phyloP scores from a whole-genome alignment of 1,140 invertebrate genomes.

The Cydia strobilella region DNA sequence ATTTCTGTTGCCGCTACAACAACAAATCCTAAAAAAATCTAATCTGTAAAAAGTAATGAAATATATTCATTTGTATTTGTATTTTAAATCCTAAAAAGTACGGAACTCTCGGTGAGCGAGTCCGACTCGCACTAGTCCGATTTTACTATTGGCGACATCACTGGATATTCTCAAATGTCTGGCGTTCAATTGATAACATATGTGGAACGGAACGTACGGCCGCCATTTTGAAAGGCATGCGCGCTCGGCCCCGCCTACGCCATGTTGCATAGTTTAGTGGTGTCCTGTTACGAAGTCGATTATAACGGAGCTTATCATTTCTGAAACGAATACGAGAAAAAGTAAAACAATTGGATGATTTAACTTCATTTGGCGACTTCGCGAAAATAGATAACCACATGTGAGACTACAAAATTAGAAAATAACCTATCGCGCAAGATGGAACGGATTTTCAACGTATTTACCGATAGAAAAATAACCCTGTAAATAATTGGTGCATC shows the following conservation, averaged over 20 bases:
- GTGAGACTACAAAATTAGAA: not conserved
- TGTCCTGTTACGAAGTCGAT: constrained; percentile 1
- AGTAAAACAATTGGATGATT: too few relatives aligned
- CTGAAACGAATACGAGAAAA: not conserved
- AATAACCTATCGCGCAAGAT: not conserved
- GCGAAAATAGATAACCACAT: not conserved
- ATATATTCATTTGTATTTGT: too few relatives aligned
- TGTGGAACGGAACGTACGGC: constrained; percentile 10
- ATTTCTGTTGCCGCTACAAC: too few relatives aligned
- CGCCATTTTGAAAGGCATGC: constrained; percentile 27
- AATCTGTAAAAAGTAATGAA: too few relatives aligned
- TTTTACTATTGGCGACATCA: too few relatives aligned
- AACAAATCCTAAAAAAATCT: too few relatives aligned
- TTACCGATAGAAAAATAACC: not conserved
- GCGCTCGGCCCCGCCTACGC: not conserved
- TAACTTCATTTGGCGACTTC: not conserved
- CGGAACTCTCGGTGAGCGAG: too few relatives aligned
- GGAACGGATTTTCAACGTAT: not conserved
- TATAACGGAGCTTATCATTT: not conserved
- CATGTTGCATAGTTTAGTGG: constrained; percentile 4
- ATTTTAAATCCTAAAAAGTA: too few relatives aligned
- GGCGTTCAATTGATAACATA: not conserved
- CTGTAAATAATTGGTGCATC: constrained; percentile 1
- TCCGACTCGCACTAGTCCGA: too few relatives aligned
- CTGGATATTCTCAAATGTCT: too few relatives aligned